Evolutionary conservation across 1,140 invertebrate genomes (phyloP), one percentile per base, ranked within the genome.

Genomic region (Physella acuta): DNA sequence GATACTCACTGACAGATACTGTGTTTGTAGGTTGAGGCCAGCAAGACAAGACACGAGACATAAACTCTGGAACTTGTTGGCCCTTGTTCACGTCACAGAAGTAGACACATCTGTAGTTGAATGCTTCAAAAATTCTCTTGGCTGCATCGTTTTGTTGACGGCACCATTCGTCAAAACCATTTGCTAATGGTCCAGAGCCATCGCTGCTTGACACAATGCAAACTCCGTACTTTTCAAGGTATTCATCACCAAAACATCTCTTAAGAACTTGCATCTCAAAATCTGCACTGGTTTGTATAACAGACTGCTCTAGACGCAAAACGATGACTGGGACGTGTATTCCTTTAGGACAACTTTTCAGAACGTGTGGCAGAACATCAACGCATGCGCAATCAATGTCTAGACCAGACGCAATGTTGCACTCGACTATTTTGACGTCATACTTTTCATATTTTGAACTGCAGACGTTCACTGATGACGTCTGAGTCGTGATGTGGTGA

Each of bases 51-150:
- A 56, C 17, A 26, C 28, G 1, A 4, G 53, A 56, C 53, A 56
- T 56, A 2, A 56, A 20, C 20, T 56, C 26, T 30, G 11, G 5
- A 11, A 56, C 3, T 30, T 56, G 53, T 56, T 56, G 26, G 28
- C n/a, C 11, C 53, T 56, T 56, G 24, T 2, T 28, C 53, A 30
- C 3, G 53, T 56, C 53, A 56, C 33, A 26, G 24, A 56, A 56
- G 26, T 31, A 31, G 33, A 56, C 53, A 56, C 53, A 56, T 30
- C 53, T 56, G 53, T 56, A 56, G 24, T 30, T 56, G 53, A 26
- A 56, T 11, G 53, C 5, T 20, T 26, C 3, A 30, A 56, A 56
- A 11, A 56, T 56, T 20, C 24, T 56, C 16, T 31, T 5, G 3
- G n/a, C 53, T n/a, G n/a, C n/a, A n/a, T n/a, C n/a, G 33, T 56